phyloP scores from a whole-genome alignment of 1,140 invertebrate species.

The Schlechtendalia chinensis region DNA sequence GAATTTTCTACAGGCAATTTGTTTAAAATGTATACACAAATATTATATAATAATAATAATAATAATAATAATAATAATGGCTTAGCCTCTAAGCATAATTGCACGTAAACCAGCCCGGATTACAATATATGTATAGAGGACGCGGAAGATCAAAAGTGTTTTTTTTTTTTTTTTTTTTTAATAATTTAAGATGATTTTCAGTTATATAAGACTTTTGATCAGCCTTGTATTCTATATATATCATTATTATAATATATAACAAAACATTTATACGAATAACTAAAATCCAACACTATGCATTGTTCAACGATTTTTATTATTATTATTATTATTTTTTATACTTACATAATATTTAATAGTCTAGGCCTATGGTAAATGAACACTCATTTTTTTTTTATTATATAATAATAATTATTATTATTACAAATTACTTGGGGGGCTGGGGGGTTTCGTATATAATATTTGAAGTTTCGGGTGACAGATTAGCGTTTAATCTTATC shows the following conservation, averaged over 20 bases:
- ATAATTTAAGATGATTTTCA: slow-evolving; percentile 29
- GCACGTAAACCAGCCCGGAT: slow-evolving; percentile 45
- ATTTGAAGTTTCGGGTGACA: slow-evolving; percentile 36
- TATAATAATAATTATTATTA: slow-evolving; percentile 26
- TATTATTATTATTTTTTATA: no score
- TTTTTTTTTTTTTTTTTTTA: slow-evolving; percentile 17
- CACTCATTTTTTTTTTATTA: slow-evolving; percentile 39
- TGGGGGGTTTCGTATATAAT: slow-evolving; percentile 8
- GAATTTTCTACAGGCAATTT: slow-evolving; percentile 49
- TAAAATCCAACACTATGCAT: slow-evolving; percentile 44
- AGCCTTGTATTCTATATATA: slow-evolving; percentile 37
- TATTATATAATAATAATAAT: no score
- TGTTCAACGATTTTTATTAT: slow-evolving; percentile 44
- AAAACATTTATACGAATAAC: slow-evolving; percentile 44
- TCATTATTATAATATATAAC: slow-evolving; percentile 47
- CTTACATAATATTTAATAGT: slow-evolving; percentile 49
- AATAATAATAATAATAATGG: slow-evolving; percentile 15
- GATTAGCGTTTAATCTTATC: slow-evolving; percentile 23
- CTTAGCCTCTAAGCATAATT: slow-evolving; percentile 49
- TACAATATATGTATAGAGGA: slow-evolving; percentile 40
- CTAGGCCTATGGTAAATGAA: slow-evolving; percentile 50
- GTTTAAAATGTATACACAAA: slow-evolving; percentile 46
- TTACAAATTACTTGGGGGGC: slow-evolving; percentile 6
- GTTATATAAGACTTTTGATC: slow-evolving; percentile 39
- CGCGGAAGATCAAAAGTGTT: slow-evolving; percentile 43